phyloP scores from a whole-genome alignment of 2,113 vertebrate genomes.

The Bagarius yarrelli region DNA sequence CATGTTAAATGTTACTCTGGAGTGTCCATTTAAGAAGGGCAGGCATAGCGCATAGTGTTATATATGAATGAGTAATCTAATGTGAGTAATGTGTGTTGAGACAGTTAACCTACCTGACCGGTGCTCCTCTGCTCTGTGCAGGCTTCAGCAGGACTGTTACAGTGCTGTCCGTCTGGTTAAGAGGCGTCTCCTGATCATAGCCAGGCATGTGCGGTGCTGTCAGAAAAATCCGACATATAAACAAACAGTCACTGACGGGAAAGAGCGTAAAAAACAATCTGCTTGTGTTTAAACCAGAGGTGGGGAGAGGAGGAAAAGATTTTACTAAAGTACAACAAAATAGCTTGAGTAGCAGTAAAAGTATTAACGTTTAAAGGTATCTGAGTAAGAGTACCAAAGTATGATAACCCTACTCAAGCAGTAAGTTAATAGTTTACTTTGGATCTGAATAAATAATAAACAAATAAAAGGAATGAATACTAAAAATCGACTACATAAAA shows the following conservation, averaged over 20 bases:
- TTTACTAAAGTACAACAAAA: no score
- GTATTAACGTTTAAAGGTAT: no score
- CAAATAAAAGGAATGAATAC: no score
- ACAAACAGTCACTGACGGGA: slow-evolving; percentile 16
- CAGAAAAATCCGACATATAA: slow-evolving; percentile 32
- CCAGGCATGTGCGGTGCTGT: slow-evolving; percentile 93
- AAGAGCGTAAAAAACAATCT: neutral
- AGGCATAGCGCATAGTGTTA: neutral
- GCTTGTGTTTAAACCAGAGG: neutral
- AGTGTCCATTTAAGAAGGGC: neutral
- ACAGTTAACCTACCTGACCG: slow-evolving; percentile 82
- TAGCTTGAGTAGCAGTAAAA: no score
- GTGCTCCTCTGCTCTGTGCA: slow-evolving; percentile 92
- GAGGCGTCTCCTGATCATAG: slow-evolving; percentile 90
- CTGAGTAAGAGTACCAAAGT: no score
- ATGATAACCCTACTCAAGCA: no score
- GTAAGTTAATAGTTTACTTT: no score
- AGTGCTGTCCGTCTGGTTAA: slow-evolving; percentile 94
- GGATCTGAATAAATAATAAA: no score
- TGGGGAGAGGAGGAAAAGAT: no score
- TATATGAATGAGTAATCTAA: slow-evolving; percentile 14
- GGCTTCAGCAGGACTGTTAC: slow-evolving; percentile 92
- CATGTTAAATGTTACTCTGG: neutral
- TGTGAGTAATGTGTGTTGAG: slow-evolving; percentile 6
- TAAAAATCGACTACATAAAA: no score